Conservation (phyloP, 2,888 invertebrate genomes). For the Callyntrura sp. region DNA sequence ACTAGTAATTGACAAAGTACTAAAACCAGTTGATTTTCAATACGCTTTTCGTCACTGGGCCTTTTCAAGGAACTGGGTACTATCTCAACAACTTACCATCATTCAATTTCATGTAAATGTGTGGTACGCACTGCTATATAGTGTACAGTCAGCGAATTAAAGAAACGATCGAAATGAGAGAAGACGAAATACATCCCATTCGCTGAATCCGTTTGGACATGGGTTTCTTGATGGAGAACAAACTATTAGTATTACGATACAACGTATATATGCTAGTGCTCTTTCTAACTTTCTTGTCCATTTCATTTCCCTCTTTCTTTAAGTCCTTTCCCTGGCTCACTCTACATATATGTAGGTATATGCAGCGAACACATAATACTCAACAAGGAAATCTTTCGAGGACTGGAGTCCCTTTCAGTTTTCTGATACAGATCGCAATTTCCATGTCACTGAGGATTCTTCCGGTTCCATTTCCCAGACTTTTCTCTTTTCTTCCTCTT, state of each 20-base stretch:
- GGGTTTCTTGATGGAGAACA: background rate
- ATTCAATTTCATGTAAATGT: background rate
- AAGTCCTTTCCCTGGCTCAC: too few species aligned
- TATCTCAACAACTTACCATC: background rate
- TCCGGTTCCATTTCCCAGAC: slow-evolving; percentile 60
- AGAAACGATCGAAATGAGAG: too few species aligned
- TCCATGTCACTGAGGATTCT: slow-evolving; percentile 66
- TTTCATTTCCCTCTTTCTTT: too few species aligned
- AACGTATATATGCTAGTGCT: background rate
- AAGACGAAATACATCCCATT: too few species aligned
- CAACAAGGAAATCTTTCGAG: background rate
- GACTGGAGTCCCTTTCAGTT: slow-evolving; percentile 28
- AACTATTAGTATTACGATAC: background rate
- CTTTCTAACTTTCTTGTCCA: too few species aligned
- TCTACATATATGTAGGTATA: background rate
- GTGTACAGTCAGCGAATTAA: too few species aligned
- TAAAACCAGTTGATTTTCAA: too few species aligned
- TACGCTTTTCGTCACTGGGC: background rate
- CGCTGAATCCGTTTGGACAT: slow-evolving; percentile 2
- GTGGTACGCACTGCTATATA: background rate
- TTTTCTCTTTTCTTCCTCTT: slow-evolving; percentile 13
- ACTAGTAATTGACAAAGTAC: too few species aligned
- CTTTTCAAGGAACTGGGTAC: background rate
- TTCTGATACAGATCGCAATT: slow-evolving; percentile 67
- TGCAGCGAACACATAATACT: background rate